A percentile compares a stretch with the other conserved stretches of the same genome.
Evolutionary conservation across 2,888 invertebrate genomes (phyloP).

Genomic region (Eupithecia tripunctaria): DNA sequence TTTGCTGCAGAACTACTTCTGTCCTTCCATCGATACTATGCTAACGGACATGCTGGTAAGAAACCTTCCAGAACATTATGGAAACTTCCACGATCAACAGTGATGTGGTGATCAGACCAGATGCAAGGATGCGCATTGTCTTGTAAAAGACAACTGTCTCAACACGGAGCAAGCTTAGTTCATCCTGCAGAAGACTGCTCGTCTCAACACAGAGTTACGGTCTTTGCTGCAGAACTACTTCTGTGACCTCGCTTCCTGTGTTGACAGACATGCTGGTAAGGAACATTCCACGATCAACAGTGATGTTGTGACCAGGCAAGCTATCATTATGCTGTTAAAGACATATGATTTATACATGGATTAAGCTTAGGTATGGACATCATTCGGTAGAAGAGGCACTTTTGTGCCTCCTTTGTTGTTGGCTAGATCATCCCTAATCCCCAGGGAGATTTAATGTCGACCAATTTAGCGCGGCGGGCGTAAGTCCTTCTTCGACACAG

Average conservation of each 20-base stretch:
- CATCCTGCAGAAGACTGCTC: constrained; percentile 71
- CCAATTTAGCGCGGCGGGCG: too few species aligned
- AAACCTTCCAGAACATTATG: not conserved
- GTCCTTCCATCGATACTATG: constrained; percentile 83
- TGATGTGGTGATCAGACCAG: not conserved
- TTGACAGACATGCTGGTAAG: constrained; percentile 85
- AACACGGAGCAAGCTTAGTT: too few species aligned
- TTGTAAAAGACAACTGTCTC: constrained; percentile 41
- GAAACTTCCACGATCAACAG: not conserved
- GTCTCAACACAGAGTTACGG: constrained; percentile 74
- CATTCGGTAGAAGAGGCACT: too few species aligned
- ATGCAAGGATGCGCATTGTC: constrained; percentile 64
- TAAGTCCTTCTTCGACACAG: too few species aligned
- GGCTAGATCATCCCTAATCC: too few species aligned
- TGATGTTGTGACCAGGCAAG: constrained; percentile 46
- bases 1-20: constrained; percentile 80
- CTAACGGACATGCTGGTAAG: constrained; percentile 85
- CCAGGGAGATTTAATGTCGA: too few species aligned
- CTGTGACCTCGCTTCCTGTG: constrained; percentile 82
- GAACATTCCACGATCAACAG: not conserved
- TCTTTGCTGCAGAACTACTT: constrained; percentile 79
- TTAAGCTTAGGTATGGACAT: too few species aligned
- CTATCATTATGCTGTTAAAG: constrained; percentile 60
- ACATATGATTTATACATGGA: too few species aligned
- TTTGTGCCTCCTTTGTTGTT: too few species aligned